These are phyloP conservation scores for Lysiphlebus fabarum DNA, from an alignment of 1,140 invertebrate species.

Conservation along the genomic window DNA sequence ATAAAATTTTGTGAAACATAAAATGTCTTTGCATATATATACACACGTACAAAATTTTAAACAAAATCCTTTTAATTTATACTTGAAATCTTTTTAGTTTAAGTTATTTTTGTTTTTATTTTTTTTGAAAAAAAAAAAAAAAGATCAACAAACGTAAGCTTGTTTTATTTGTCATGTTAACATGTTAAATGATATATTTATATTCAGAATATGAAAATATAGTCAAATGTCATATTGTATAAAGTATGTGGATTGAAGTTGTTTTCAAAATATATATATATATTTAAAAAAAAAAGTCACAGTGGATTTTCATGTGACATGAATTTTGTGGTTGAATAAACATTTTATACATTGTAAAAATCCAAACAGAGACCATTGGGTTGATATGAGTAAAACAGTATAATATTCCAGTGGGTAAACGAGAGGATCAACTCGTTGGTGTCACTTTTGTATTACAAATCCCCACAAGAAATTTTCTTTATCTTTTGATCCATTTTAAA, in stretches of 20 bases:
- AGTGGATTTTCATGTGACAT: neutral
- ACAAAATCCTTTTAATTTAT: too few relatives aligned
- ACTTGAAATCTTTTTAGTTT: too few relatives aligned
- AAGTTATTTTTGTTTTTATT: too few relatives aligned
- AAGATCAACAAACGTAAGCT: too few relatives aligned
- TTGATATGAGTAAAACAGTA: neutral
- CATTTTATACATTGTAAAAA: neutral
- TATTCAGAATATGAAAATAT: too few relatives aligned
- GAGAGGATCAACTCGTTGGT: conserved; percentile 23
- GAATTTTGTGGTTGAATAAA: neutral
- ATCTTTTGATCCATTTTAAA: conserved; percentile 36
- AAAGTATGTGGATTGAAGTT: neutral
- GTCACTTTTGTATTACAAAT: conserved; percentile 28
- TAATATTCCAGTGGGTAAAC: conserved; percentile 15
- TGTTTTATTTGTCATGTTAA: too few relatives aligned
- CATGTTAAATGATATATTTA: too few relatives aligned
- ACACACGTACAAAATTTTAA: too few relatives aligned
- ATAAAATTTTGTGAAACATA: too few relatives aligned
- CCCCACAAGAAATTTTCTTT: conserved; percentile 35
- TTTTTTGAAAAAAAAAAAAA: too few relatives aligned
- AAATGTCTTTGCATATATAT: too few relatives aligned
- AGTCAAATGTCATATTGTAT: too few relatives aligned
- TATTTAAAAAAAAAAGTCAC: neutral
- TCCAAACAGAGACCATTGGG: neutral
- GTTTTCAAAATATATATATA: neutral